Evolutionary conservation across 2,797 vertebrate genomes (phyloP).

Genomic region (Argentina silus): DNA sequence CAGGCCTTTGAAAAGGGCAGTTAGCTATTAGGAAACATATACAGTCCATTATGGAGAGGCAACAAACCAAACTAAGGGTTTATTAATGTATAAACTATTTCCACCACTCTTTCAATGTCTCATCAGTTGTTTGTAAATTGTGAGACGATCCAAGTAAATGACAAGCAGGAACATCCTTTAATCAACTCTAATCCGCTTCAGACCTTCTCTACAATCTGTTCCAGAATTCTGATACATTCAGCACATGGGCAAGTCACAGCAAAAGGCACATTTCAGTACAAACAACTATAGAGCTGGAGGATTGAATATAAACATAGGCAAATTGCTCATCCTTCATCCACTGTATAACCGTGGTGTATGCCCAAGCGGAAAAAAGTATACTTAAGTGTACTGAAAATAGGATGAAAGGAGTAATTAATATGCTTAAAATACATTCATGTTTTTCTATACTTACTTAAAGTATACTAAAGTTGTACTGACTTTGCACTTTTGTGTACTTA

Average conservation of each 20-base stretch:
- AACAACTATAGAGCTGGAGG: neutral
- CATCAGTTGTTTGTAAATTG: conserved; percentile 82
- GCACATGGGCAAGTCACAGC: conserved; percentile 35
- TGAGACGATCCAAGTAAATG: conserved; percentile 74
- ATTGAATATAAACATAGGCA: neutral
- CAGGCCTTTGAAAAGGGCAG: conserved; percentile 35
- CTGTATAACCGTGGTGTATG: neutral
- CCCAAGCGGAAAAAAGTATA: too few relatives aligned
- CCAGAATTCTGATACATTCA: conserved; percentile 56
- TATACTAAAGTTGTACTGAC: too few relatives aligned
- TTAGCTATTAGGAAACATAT: conserved; percentile 29
- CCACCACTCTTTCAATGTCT: conserved; percentile 59
- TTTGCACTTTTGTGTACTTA: too few relatives aligned
- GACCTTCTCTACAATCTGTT: conserved; percentile 74
- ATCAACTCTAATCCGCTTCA: conserved; percentile 85
- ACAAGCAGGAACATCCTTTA: conserved; percentile 77
- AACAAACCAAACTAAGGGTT: conserved; percentile 28
- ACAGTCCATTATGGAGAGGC: conserved; percentile 13
- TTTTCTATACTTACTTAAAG: too few relatives aligned
- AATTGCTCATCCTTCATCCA: neutral
- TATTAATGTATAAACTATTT: neutral
- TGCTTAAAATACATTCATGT: too few relatives aligned
- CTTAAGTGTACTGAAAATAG: too few relatives aligned
- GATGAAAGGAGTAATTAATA: too few relatives aligned
- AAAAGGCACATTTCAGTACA: conserved; percentile 28